Percentiles rank a stretch among this genome's conserved stretches.
These are phyloP conservation scores for Nasua narica DNA, from an alignment of 2,797 vertebrate genomes.

Conservation along the genomic window DNA sequence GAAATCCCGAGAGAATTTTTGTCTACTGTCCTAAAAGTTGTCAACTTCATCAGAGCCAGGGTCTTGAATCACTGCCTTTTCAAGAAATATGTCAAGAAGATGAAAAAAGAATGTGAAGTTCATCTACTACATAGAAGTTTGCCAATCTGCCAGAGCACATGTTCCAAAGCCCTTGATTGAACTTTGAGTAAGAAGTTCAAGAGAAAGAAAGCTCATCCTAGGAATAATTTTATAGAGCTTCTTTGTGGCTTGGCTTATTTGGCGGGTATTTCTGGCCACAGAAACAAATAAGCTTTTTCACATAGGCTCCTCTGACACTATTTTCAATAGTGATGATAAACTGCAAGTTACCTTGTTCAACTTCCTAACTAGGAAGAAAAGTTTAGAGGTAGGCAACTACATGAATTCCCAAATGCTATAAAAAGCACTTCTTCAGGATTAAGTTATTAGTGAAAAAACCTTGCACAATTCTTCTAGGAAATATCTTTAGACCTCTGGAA, in stretches of 20 bases:
- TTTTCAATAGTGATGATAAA: not conserved
- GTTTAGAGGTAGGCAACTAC: not conserved
- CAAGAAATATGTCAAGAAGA: conserved; percentile 35
- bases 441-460: not conserved
- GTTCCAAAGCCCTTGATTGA: not conserved
- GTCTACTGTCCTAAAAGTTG: conserved; percentile 21
- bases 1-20: not conserved
- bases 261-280: not conserved
- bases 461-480: not conserved
- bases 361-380: not conserved
- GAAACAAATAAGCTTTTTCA: not conserved
- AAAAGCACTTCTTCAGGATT: not conserved
- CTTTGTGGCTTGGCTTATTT: not conserved
- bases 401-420: not conserved
- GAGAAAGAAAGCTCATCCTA: not conserved
- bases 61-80: conserved; percentile 17
- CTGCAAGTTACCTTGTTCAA: not conserved
- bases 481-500: not conserved
- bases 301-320: accelerated
- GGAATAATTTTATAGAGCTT: not conserved
- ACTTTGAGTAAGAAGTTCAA: not conserved
- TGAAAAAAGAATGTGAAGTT: not conserved
- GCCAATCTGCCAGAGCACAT: not conserved
- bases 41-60: not conserved
- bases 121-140: not conserved